Percentiles rank a stretch among this genome's conserved stretches.
Conservation (phyloP, 1,140 invertebrate species). For the Hirudo medicinalis region DNA sequence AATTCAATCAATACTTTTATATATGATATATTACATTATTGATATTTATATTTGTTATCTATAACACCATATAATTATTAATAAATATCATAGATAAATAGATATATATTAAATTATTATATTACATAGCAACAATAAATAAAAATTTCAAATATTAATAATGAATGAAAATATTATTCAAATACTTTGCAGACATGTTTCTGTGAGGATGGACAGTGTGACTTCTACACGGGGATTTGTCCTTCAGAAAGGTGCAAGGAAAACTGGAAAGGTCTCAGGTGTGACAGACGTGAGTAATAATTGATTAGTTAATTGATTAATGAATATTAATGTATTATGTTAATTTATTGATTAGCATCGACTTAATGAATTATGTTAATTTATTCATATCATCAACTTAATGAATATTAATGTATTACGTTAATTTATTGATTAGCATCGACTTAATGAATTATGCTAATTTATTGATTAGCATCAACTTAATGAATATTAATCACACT, state of each 20-base stretch:
- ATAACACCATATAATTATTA: too few relatives aligned
- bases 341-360: neutral
- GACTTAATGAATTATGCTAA: neutral
- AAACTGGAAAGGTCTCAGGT: neutral
- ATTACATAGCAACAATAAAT: too few relatives aligned
- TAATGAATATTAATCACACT: neutral
- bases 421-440: neutral
- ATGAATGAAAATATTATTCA: too few relatives aligned
- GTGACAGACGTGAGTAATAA: neutral
- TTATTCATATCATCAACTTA: neutral
- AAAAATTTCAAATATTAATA: too few relatives aligned
- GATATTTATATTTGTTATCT: too few relatives aligned
- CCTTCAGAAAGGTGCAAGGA: neutral
- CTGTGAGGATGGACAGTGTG: constrained; percentile 1
- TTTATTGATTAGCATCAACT: neutral
- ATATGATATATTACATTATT: too few relatives aligned
- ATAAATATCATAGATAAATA: too few relatives aligned
- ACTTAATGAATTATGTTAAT: neutral
- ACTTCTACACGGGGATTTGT: constrained; percentile 1
- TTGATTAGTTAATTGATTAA: neutral
- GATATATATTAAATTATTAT: too few relatives aligned
- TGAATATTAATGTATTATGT: neutral
- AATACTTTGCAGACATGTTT: neutral
- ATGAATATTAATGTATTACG: neutral
- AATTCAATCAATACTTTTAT: too few relatives aligned